Conservation (phyloP, 2,797 vertebrate genomes). For the Sebastes baramenuke region DNA sequence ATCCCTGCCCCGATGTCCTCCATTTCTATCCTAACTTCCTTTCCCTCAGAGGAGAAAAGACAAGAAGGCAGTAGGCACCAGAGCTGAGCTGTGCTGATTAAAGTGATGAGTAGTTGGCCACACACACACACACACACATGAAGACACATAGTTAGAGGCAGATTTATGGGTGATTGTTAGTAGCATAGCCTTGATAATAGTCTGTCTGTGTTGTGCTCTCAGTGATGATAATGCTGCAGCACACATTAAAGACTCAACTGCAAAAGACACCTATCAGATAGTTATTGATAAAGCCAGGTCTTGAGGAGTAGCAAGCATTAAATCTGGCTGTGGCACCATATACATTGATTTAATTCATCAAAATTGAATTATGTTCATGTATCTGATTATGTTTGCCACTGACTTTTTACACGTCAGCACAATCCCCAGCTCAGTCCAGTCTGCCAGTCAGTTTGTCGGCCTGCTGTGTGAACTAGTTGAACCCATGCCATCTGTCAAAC, state of each 20-base stretch:
- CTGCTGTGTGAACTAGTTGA: slow-evolving; percentile 28
- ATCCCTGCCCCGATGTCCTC: background rate
- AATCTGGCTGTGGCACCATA: background rate
- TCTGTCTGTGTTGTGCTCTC: background rate
- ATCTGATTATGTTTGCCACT: background rate
- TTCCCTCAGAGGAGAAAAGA: background rate
- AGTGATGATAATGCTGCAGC: background rate
- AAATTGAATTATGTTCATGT: background rate
- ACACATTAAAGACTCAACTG: background rate
- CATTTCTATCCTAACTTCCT: slow-evolving; percentile 20
- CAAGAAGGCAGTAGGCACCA: background rate
- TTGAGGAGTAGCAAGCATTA: background rate
- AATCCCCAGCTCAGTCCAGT: background rate
- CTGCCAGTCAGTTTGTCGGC: background rate
- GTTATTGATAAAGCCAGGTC: background rate
- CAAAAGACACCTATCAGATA: background rate
- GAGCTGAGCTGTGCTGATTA: slow-evolving; percentile 20
- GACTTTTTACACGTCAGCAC: slow-evolving; percentile 33
- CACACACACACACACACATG: background rate
- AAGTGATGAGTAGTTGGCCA: slow-evolving; percentile 13
- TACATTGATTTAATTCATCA: background rate
- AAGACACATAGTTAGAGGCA: background rate
- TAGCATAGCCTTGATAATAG: slow-evolving; percentile 7
- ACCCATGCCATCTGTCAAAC: slow-evolving; percentile 44
- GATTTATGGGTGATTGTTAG: slow-evolving; percentile 24